Conservation (phyloP, 2,888 invertebrate species). For the Arge pagana region DNA sequence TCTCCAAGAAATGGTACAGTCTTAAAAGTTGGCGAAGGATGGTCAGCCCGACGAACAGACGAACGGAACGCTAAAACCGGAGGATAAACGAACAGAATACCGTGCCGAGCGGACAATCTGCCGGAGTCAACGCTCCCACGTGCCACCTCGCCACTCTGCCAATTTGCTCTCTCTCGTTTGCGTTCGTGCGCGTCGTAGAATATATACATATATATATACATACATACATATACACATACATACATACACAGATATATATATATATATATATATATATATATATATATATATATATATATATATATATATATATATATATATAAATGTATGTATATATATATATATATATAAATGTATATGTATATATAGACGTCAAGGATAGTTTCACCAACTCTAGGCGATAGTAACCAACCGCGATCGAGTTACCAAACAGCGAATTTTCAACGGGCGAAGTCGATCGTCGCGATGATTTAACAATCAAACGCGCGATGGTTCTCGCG, state of each 20-base stretch:
- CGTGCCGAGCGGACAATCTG: conserved; percentile 9
- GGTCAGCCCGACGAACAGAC: too few relatives aligned
- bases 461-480: too few relatives aligned
- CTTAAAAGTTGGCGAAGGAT: too few relatives aligned
- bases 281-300: conserved; percentile 1
- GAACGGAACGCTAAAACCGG: too few relatives aligned
- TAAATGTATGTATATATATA: too few relatives aligned
- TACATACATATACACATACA: conserved; percentile 14
- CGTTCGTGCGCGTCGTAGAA: neutral
- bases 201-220: neutral
- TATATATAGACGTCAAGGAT: conserved; percentile 7
- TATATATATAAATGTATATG: too few relatives aligned
- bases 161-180: conserved; percentile 3
- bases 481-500: too few relatives aligned
- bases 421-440: too few relatives aligned
- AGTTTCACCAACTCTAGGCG: too few relatives aligned
- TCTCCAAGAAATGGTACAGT: too few relatives aligned
- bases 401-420: too few relatives aligned
- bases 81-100: conserved; percentile 17
- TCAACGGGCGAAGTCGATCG: too few relatives aligned
- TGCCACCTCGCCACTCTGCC: conserved; percentile 15
- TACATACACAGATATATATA: conserved; percentile 3
- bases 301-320: conserved; percentile 5
- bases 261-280: conserved; percentile 5
- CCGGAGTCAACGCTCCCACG: conserved; percentile 21